These are phyloP conservation scores for Symphodus melops DNA, from an alignment of 2,113 vertebrate species.

Conservation along the genomic window DNA sequence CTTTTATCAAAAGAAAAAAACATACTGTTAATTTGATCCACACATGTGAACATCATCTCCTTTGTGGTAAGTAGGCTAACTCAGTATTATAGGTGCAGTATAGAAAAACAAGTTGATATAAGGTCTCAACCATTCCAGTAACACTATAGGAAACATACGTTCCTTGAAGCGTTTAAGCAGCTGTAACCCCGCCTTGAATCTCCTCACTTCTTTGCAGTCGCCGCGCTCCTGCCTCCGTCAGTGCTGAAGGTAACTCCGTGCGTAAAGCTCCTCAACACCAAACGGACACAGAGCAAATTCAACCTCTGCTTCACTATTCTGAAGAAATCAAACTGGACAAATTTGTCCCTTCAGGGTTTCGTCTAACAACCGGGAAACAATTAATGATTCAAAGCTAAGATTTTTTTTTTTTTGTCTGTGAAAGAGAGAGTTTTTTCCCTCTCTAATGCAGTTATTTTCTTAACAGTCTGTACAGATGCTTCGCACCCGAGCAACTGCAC, in stretches of 20 bases:
- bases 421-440: neutral
- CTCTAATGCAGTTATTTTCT: neutral
- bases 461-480: slow-evolving; percentile 38
- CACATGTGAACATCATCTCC: neutral
- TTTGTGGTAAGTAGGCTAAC: neutral
- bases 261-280: slow-evolving; percentile 70
- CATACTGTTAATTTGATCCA: neutral
- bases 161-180: slow-evolving; percentile 47
- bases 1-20: neutral
- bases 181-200: slow-evolving; percentile 78
- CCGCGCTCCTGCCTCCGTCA: slow-evolving; percentile 56
- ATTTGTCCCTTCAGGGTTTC: neutral
- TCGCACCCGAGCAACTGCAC: slow-evolving; percentile 35
- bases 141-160: slow-evolving; percentile 36
- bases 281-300: slow-evolving; percentile 35
- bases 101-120: neutral
- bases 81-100: neutral
- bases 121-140: neutral
- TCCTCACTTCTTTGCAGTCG: slow-evolving; percentile 53
- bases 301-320: neutral
- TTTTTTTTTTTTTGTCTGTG: neutral
- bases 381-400: slow-evolving; percentile 4
- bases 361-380: neutral
- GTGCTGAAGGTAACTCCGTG: slow-evolving; percentile 72
- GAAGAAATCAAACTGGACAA: slow-evolving; percentile 2